Evolutionary conservation across 2,888 invertebrate genomes (phyloP).

Genomic region (Lacanobia oleracea): DNA sequence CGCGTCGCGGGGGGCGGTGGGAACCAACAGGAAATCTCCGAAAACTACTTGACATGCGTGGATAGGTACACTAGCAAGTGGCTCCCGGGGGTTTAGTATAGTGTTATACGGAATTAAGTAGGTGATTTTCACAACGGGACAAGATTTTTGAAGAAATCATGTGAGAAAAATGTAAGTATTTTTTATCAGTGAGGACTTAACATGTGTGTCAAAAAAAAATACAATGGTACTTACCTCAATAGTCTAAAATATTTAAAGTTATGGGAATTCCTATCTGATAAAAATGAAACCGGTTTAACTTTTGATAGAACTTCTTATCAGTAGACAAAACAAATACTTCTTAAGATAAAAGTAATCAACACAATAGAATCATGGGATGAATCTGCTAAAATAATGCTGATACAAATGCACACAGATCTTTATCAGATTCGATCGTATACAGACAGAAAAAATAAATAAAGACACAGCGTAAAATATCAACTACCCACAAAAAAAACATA

Average conservation of each 20-base stretch:
- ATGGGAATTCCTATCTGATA: background rate
- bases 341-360: constrained; percentile 3
- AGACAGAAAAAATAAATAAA: too few species aligned
- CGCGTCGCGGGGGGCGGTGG: constrained; percentile 49
- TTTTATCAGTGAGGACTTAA: background rate
- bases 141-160: background rate
- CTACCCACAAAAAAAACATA: background rate
- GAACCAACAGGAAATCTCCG: constrained; percentile 42
- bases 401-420: too few species aligned
- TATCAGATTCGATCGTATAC: background rate
- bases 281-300: too few species aligned
- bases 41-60: constrained; percentile 41
- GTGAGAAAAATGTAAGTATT: background rate
- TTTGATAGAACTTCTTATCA: constrained; percentile 7
- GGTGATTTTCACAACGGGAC: constrained; percentile 18
- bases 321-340: constrained; percentile 6
- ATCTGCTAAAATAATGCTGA: background rate
- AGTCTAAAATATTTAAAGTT: background rate
- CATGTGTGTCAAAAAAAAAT: background rate
- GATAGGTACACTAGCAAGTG: constrained; percentile 50
- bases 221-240: too few species aligned
- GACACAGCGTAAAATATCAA: background rate
- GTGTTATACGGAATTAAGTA: constrained; percentile 17
- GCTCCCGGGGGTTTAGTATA: constrained; percentile 37
- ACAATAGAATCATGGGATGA: background rate